Percentiles rank a stretch among this genome's conserved stretches.
Evolutionary conservation across 2,797 vertebrate species (phyloP).

Genomic region (Mergus octosetaceus): DNA sequence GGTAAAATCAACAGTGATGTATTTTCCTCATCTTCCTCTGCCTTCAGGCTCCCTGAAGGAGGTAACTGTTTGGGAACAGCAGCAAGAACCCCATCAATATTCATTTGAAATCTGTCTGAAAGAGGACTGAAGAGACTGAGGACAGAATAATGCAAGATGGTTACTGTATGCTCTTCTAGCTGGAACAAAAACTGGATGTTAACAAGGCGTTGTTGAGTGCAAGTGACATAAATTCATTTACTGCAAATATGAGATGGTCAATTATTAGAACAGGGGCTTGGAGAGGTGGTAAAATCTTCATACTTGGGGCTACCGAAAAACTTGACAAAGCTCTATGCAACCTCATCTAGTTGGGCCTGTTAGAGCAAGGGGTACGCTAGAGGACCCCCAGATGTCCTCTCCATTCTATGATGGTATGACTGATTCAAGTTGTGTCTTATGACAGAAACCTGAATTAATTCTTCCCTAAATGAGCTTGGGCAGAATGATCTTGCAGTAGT

Average conservation of each 20-base stretch:
- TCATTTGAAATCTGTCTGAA: background rate
- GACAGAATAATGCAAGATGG: background rate
- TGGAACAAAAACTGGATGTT: background rate
- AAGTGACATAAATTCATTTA: constrained; percentile 38
- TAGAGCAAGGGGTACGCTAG: background rate
- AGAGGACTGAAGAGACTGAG: background rate
- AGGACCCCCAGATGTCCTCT: background rate
- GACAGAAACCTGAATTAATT: background rate
- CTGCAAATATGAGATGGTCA: background rate
- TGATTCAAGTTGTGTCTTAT: background rate
- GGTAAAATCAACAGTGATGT: background rate
- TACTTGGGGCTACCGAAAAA: background rate
- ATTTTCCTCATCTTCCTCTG: background rate
- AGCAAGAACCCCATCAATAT: background rate
- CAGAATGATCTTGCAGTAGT: background rate
- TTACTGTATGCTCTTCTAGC: background rate
- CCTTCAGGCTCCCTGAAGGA: background rate
- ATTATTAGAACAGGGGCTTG: background rate
- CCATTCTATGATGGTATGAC: background rate
- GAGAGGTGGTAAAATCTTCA: background rate
- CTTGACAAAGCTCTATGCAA: background rate
- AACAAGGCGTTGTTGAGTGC: constrained; percentile 11
- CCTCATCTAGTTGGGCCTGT: background rate
- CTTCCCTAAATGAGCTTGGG: background rate
- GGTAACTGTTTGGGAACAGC: background rate